These are phyloP conservation scores for Salminus brasiliensis DNA, from an alignment of 2,113 vertebrate species.

Conservation along the genomic window DNA sequence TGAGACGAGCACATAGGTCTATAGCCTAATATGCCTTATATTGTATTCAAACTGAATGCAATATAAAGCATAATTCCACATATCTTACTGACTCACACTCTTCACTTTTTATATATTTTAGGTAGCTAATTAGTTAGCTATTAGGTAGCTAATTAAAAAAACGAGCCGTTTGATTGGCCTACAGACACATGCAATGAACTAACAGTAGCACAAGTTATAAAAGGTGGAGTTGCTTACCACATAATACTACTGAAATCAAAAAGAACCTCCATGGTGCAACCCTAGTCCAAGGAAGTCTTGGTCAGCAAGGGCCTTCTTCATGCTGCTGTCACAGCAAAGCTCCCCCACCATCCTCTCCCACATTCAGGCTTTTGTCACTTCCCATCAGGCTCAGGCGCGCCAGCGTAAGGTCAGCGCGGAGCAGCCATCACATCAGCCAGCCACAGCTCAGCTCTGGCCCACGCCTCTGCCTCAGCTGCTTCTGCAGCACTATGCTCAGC, in stretches of 20 bases:
- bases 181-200: too few species aligned
- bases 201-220: background rate
- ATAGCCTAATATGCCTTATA: too few species aligned
- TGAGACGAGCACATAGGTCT: too few species aligned
- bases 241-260: background rate
- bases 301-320: slow-evolving; percentile 13
- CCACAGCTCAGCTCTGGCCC: slow-evolving; percentile 15
- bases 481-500: background rate
- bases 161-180: too few species aligned
- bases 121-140: too few species aligned
- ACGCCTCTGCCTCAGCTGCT: slow-evolving; percentile 8
- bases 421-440: slow-evolving; percentile 24
- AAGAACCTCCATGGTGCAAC: background rate
- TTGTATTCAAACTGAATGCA: too few species aligned
- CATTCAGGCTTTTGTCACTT: slow-evolving; percentile 36
- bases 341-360: slow-evolving; percentile 14
- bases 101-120: too few species aligned
- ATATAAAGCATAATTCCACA: too few species aligned
- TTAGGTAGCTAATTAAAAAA: too few species aligned
- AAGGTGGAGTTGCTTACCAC: background rate
- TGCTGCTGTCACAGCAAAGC: background rate
- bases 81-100: too few species aligned
- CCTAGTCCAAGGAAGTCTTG: background rate
- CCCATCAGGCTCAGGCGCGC: slow-evolving; percentile 42
- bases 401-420: slow-evolving; percentile 34